phyloP scores from a whole-genome alignment of 2,797 vertebrate species.

The Cercopithecus hamlyni region DNA sequence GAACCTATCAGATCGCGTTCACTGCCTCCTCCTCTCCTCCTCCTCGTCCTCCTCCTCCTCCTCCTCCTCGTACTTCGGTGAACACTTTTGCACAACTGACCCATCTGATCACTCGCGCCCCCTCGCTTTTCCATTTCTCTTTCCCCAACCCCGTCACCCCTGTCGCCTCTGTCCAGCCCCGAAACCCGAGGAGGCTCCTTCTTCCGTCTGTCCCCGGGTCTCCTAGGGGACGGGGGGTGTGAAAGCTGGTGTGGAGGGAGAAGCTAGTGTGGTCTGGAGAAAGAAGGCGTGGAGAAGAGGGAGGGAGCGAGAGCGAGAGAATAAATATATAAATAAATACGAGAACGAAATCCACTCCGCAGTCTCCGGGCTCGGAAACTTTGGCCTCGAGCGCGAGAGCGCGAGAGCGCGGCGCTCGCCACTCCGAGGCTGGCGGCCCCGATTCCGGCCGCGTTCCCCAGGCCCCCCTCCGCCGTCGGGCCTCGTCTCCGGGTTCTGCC shows the following conservation, averaged over 20 bases:
- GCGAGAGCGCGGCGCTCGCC: background rate
- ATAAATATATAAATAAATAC: conserved; percentile 52
- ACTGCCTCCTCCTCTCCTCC: conserved; percentile 79
- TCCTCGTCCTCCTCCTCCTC: conserved; percentile 82
- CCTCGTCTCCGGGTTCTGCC: background rate
- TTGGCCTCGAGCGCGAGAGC: conserved; percentile 34
- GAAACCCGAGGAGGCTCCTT: conserved; percentile 54
- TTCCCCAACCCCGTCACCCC: background rate
- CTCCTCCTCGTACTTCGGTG: background rate
- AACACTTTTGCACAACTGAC: conserved; percentile 72
- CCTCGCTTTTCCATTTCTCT: conserved; percentile 56
- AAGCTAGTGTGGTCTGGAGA: background rate
- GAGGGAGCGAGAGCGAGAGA: background rate
- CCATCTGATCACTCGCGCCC: conserved; percentile 85
- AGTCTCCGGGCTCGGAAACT: conserved; percentile 61
- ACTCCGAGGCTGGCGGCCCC: background rate
- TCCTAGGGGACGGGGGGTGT: background rate
- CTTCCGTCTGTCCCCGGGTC: background rate
- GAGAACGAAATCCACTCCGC: background rate
- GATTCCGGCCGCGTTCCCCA: background rate
- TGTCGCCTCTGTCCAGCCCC: background rate
- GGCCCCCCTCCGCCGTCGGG: background rate
- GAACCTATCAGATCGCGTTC: conserved; percentile 90
- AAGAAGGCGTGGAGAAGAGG: conserved; percentile 19
- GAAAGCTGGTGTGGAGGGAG: background rate